Base-by-base conservation (phyloP, 2,888 invertebrate genomes). In the Fragum fragum region DNA sequence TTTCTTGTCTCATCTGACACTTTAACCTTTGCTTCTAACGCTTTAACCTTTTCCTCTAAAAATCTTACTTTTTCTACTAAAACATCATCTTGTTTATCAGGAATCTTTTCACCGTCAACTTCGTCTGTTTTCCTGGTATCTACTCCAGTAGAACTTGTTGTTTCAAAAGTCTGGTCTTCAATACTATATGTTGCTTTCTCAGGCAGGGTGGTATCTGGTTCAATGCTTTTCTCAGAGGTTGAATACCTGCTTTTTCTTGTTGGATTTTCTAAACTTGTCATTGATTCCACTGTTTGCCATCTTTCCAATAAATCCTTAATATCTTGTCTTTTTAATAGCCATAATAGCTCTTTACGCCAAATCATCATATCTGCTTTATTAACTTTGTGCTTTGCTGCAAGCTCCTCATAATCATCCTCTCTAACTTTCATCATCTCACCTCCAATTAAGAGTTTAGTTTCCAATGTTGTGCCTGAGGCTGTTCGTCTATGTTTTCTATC, bases 401-500 rank as follows among this genome's bases (percentile, higher is more conserved):
- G 16, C 11, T 55, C 73, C n/a, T 70, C 70, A 14, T 28, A 26
- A 28, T 11, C 55, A 47, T 52, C 53, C 47, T 68, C 72, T 29
- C 53, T 28, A 14, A 63, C 63, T 32, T n/a, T 47, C 11, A 63
- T 32, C 26, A 68, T 76, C 36, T 70, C 47, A 18, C 39, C 32
- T 16, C 81, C 26, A 53, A 71, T 72, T 26, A 39, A 66, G 18
- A 85, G 68, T 69, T 85, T 85, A 52, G 77, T 78, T 80, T 85
- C 85, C 32, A 85, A 42, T 29, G 73, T 78, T 11, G 61, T 63
- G 18, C 73, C 73, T 26, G 78, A 18, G 9, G 78, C 52, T 28
- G 70, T 59, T 63, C 73, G 82, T 57, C 85, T 75, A 26, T 83
- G 85, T 55, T 85, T 85, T 42, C 85, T 68, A 47, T 85, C 85